phyloP scores from a whole-genome alignment of 2,797 vertebrate genomes.

The Hippoglossus hippoglossus region DNA sequence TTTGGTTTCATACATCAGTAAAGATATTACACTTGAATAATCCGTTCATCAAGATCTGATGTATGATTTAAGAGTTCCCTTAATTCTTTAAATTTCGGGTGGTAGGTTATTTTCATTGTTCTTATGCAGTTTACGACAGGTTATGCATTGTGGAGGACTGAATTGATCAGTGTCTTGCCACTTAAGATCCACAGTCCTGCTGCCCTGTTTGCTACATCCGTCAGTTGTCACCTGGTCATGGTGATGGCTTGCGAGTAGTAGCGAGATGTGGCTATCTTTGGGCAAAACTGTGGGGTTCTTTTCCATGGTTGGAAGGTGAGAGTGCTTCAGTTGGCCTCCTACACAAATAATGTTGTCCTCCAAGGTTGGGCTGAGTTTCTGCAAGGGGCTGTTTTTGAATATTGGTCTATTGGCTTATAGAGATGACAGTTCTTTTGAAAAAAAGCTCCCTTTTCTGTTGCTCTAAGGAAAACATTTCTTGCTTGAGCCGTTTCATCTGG shows the following conservation, averaged over 20 bases:
- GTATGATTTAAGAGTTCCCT: too few relatives aligned
- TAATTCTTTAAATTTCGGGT: too few relatives aligned
- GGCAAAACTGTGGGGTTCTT: constrained; percentile 10
- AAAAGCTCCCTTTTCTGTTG: not conserved
- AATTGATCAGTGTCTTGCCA: too few relatives aligned
- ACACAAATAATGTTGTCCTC: not conserved
- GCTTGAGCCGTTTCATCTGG: constrained; percentile 1
- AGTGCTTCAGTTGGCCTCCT: constrained; percentile 22
- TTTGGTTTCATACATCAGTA: too few relatives aligned
- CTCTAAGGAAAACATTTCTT: constrained; percentile 9
- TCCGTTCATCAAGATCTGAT: too few relatives aligned
- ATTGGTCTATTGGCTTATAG: not conserved
- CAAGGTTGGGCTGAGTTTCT: constrained; percentile 3
- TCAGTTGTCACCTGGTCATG: constrained; percentile 29
- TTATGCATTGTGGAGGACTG: too few relatives aligned
- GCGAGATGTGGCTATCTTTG: constrained; percentile 22
- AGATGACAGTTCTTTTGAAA: constrained; percentile 6
- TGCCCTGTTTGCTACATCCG: not conserved
- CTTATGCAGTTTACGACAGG: too few relatives aligned
- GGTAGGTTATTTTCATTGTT: too few relatives aligned
- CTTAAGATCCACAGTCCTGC: constrained; percentile 10
- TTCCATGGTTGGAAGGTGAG: constrained; percentile 9
- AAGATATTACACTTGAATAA: too few relatives aligned
- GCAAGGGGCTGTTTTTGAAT: not conserved
- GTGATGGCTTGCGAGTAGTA: constrained; percentile 28